A percentile compares a stretch with the other conserved stretches of the same genome.
Evolutionary conservation across 2,797 vertebrate genomes (phyloP).

Genomic region (Urosaurus nigricauda): DNA sequence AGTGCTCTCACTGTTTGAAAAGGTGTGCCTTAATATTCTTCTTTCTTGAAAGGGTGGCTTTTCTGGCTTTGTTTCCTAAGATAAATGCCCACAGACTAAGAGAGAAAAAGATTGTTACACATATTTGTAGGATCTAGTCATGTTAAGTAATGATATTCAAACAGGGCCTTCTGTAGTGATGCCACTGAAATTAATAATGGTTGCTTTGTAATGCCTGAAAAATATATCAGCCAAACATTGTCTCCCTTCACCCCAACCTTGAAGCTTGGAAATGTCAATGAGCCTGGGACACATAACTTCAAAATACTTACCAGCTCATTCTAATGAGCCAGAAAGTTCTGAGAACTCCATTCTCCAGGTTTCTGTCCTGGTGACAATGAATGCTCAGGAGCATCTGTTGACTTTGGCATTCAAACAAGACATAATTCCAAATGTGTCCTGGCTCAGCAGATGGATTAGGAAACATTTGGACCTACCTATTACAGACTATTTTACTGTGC

Average conservation of each 20-base stretch:
- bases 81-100: not conserved
- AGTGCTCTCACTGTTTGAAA: not conserved
- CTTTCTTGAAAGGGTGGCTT: not conserved
- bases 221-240: not conserved
- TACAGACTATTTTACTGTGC: not conserved
- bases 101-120: not conserved
- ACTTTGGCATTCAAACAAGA: not conserved
- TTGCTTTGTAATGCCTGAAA: not conserved
- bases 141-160: not conserved
- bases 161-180: not conserved
- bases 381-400: not conserved
- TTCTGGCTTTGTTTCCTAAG: not conserved
- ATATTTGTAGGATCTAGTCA: not conserved
- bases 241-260: not conserved
- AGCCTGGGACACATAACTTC: not conserved
- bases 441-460: not conserved
- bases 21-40: not conserved
- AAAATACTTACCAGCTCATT: not conserved
- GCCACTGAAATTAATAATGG: not conserved
- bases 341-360: too few relatives aligned
- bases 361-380: not conserved
- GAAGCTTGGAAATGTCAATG: not conserved
- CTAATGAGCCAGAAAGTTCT: not conserved
- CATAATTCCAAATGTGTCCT: not conserved
- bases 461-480: not conserved